phyloP scores from a whole-genome alignment of 1,140 invertebrate species.

The Leptinotarsa texana region DNA sequence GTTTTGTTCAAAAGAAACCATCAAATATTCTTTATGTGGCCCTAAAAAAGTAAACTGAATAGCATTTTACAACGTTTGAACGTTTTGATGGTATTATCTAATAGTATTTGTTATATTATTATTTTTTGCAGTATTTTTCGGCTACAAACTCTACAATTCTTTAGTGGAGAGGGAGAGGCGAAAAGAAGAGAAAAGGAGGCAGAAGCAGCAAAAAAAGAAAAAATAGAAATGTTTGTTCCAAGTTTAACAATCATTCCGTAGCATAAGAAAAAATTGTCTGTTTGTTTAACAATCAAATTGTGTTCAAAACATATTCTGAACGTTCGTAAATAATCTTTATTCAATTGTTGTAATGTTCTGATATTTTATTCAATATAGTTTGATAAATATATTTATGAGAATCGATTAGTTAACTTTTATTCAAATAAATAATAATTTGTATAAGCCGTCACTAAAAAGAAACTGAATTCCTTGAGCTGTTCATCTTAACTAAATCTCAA shows the following conservation, averaged over 20 bases:
- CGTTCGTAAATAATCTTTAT: conserved; percentile 4
- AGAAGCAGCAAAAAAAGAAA: conserved; percentile 67
- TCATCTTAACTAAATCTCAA: no score
- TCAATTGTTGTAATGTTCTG: conserved; percentile 22
- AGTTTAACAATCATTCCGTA: conserved; percentile 7
- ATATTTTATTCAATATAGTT: conserved; percentile 26
- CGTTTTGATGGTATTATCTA: no score
- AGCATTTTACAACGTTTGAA: no score
- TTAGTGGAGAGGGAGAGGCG: conserved; percentile 72
- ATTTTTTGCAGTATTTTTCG: conserved; percentile 75
- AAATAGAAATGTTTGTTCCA: conserved; percentile 51
- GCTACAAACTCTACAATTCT: conserved; percentile 80
- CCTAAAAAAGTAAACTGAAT: no score
- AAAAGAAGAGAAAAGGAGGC: conserved; percentile 71
- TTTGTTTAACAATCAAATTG: conserved; percentile 10
- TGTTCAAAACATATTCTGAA: conserved; percentile 22
- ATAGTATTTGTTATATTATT: not conserved
- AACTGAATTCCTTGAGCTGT: no score
- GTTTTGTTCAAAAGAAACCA: no score
- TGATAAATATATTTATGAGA: conserved; percentile 15
- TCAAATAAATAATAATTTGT: no score
- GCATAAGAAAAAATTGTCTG: not conserved
- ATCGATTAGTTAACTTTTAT: not conserved
- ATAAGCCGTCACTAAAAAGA: no score
- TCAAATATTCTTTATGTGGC: no score